Base-by-base conservation (phyloP, 2,113 vertebrate genomes). In the Nesoenas mayeri region DNA sequence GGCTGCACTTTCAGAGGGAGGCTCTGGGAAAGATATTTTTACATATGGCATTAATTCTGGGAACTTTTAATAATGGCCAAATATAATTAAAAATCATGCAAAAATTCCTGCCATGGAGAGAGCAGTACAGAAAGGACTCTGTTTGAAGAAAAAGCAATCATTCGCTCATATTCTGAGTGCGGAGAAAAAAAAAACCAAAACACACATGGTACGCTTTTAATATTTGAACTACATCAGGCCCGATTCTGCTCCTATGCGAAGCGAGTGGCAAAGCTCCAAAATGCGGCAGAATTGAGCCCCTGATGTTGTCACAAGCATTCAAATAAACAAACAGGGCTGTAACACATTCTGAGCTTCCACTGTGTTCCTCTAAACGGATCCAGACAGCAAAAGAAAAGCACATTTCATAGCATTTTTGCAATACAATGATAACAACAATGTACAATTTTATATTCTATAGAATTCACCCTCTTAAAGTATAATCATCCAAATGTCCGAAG, bases 251-350 rank as follows among this genome's bases (percentile, higher is more conserved):
- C 20, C 79, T 48, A 38, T 25, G 69, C 0, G 2, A 95, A 96
- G 80, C 8, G 3, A 85, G 73, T 96, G 95, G 95, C 96, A 92
- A 58, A 96, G 91, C 60, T 91, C 90, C 92, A 95, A 81, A 81
- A 94, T 82, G 79, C 21, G 77, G 75, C 91, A 86, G 83, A 47
- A 95, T 88, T 96, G 91, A 96, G 92, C 91, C 95, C 80, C 86
- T 86, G 66, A 94, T 96, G 92, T 96, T 96, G 96, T 94, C 92
- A 93, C 74, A 97, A 95, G 93, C 78, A 89, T 88, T 93, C 95
- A 86, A 91, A 89, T 96, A 97, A 96, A 96, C 91, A 97, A 96
- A 94, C 93, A 92, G 77, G 83, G 58, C 93, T 87, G 70, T 85
- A 92, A 94, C 94, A 92, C 74, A 75, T 87, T 97, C 95, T 96